Percentiles rank a stretch among this genome's conserved stretches.
phyloP scores from a whole-genome alignment of 2,113 vertebrate genomes.

The Nerophis lumbriciformis region DNA sequence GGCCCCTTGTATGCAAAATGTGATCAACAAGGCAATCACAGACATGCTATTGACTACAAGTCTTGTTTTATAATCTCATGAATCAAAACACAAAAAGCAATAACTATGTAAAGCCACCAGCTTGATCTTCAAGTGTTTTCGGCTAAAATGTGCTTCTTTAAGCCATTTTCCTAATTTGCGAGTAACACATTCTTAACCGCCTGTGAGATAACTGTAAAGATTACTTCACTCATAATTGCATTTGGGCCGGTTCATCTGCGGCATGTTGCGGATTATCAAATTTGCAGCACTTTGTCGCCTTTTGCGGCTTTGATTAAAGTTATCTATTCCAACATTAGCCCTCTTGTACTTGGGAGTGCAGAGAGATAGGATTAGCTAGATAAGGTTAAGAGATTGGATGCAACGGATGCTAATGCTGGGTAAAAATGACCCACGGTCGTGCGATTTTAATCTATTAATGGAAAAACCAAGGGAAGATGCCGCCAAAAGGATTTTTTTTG shows the following conservation, averaged over 20 bases:
- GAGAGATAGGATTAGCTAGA: not conserved
- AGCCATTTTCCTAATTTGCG: conserved; percentile 31
- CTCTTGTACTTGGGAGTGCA: conserved; percentile 12
- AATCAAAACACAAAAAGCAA: conserved; percentile 9
- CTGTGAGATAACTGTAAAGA: conserved; percentile 46
- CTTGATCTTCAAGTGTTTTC: conserved; percentile 27
- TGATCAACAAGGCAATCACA: not conserved
- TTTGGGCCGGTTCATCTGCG: conserved; percentile 37
- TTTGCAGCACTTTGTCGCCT: conserved; percentile 25
- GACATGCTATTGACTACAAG: conserved; percentile 2
- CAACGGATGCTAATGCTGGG: not conserved
- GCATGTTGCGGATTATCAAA: conserved; percentile 40
- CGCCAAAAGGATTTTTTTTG: conserved; percentile 15
- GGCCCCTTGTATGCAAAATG: no score
- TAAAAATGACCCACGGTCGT: conserved; percentile 6
- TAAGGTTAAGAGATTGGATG: not conserved
- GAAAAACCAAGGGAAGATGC: conserved; percentile 10
- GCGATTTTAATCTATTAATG: not conserved
- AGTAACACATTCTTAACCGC: conserved; percentile 39
- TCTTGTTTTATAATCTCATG: conserved; percentile 1
- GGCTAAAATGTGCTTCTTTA: conserved; percentile 28
- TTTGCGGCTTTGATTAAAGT: conserved; percentile 37
- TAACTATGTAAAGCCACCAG: conserved; percentile 21
- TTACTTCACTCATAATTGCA: conserved; percentile 49
- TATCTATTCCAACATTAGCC: conserved; percentile 18